Conservation (phyloP, 2,113 vertebrate genomes). For the Sphyrna mokarran region DNA sequence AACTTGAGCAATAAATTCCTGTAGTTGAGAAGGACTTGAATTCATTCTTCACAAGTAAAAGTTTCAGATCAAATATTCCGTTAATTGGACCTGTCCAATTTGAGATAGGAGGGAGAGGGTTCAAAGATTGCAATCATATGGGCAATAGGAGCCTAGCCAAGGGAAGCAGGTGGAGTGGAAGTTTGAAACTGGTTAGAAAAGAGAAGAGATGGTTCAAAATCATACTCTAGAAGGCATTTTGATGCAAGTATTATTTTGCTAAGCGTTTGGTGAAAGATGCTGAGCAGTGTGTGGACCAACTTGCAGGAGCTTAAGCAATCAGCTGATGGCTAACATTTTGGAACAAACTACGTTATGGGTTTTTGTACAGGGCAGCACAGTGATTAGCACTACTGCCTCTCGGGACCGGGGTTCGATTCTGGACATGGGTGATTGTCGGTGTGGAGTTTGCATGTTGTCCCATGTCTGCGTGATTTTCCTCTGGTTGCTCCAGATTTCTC, state of each 20-base stretch:
- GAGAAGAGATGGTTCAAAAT: not conserved
- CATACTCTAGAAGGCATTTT: not conserved
- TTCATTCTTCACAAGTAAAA: not conserved
- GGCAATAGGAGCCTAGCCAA: no score
- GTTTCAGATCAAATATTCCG: not conserved
- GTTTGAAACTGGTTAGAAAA: not conserved
- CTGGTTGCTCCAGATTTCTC: no score
- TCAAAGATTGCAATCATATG: no score
- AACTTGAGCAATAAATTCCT: not conserved
- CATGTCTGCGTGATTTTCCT: no score
- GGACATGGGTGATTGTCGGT: no score
- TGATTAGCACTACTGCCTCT: no score
- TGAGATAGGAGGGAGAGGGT: not conserved
- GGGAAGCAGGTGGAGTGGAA: not conserved
- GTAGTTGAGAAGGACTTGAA: not conserved
- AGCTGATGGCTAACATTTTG: not conserved
- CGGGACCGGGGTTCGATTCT: no score
- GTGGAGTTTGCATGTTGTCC: no score
- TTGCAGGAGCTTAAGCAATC: not conserved
- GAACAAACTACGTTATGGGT: not conserved
- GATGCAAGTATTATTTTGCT: not conserved
- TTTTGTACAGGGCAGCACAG: not conserved
- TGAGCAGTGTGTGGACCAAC: not conserved
- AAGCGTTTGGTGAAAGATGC: not conserved
- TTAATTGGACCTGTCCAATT: not conserved